Percentiles rank a stretch among this genome's conserved stretches.
Conservation (phyloP, 2,113 vertebrate genomes). For the Cervus canadensis region DNA sequence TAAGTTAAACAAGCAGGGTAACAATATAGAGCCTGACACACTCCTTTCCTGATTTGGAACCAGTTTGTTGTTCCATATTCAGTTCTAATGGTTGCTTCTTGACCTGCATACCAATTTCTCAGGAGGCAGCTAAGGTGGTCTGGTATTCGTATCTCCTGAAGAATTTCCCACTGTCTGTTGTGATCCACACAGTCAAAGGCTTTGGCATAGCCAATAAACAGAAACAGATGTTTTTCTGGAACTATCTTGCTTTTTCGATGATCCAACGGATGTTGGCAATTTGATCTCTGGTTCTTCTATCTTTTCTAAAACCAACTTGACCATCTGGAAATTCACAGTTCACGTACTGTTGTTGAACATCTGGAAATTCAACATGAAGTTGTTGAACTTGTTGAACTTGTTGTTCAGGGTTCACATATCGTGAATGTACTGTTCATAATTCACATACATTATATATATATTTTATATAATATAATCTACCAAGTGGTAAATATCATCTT, state of each 20-base stretch:
- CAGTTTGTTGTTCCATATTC: not conserved
- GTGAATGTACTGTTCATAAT: not conserved
- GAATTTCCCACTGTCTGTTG: not conserved
- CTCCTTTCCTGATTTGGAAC: not conserved
- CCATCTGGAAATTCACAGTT: not conserved
- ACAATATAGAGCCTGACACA: not conserved
- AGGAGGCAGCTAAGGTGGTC: not conserved
- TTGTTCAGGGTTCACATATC: not conserved
- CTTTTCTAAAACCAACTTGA: not conserved
- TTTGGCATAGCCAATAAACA: not conserved
- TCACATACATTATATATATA: not conserved
- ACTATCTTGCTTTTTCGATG: not conserved
- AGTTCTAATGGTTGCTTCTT: not conserved
- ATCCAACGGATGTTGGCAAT: not conserved
- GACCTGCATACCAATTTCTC: not conserved
- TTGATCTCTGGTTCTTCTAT: not conserved
- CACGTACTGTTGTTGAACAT: not conserved
- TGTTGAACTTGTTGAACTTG: not conserved
- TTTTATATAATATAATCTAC: not conserved
- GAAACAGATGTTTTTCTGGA: not conserved
- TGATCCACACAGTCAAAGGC: not conserved
- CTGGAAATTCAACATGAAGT: not conserved
- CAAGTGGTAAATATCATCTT: not conserved
- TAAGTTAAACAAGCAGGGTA: not conserved
- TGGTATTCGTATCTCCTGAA: not conserved